phyloP scores from a whole-genome alignment of 2,888 invertebrate genomes.

The Latrodectus elegans region DNA sequence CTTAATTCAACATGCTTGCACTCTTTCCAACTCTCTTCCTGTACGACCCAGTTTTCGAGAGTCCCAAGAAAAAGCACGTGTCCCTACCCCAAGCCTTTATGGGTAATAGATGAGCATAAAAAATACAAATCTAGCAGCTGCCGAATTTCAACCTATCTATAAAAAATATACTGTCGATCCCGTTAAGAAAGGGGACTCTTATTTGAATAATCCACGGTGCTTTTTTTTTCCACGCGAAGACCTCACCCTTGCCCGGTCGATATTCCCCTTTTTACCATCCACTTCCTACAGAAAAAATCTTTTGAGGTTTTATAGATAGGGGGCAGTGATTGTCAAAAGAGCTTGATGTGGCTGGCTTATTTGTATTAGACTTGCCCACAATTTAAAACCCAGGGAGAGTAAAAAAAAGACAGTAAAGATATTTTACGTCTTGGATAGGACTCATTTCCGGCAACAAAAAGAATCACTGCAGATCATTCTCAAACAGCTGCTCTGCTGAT shows the following conservation, averaged over 20 bases:
- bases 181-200: neutral
- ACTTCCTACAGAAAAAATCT: constrained; percentile 9
- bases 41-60: constrained; percentile 32
- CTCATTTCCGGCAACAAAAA: constrained; percentile 38
- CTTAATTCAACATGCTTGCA: constrained; percentile 3
- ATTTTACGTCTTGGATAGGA: constrained; percentile 21
- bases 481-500: too few species aligned
- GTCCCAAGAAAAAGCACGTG: constrained; percentile 13
- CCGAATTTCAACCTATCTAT: neutral
- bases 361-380: constrained; percentile 38
- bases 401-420: constrained; percentile 8
- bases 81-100: constrained; percentile 36
- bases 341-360: neutral
- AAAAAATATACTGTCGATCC: constrained; percentile 10
- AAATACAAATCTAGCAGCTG: constrained; percentile 2
- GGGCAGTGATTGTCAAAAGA: constrained; percentile 9
- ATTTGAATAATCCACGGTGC: constrained; percentile 45
- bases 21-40: constrained; percentile 37
- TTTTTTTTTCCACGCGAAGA: constrained; percentile 10
- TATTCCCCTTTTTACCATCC: constrained; percentile 43
- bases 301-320: constrained; percentile 35
- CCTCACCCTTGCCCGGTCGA: constrained; percentile 39
- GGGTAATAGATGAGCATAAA: neutral
- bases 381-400: neutral
- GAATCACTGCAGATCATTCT: too few species aligned